Base-by-base conservation (phyloP, 2,888 invertebrate genomes). In the Onchidella celtica region DNA sequence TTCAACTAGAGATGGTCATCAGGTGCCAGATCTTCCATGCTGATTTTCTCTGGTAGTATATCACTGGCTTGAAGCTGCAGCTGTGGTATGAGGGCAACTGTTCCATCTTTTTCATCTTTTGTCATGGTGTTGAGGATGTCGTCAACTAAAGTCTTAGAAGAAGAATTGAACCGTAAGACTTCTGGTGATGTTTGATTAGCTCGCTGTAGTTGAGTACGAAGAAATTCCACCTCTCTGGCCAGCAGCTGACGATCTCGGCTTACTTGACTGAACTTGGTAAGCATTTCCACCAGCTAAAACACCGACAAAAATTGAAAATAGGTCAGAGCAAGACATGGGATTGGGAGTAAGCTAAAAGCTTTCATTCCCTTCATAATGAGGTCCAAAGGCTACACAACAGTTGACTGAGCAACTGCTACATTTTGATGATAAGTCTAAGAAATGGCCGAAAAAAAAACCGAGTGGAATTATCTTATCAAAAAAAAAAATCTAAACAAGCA, bases 161-260 rank as follows among this genome's bases (percentile, higher is more conserved):
- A 89, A 3, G 90, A 89, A 73, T 87, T 86, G 79, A 89, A 86
- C 59, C 89, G 89, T 29, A 87, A 83, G 21, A 87, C 61, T 57
- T 88, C 88, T 47, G 86, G 85, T n/a, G 76, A 70, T 40, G 34
- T 57, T 59, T 89, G 86, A 74, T 88, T 88, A 36, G 85, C 84
- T 59, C 86, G 84, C 29, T 85, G 82, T 21, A 92, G 86, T 69
- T 92, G 89, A 38, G 87, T 85, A 32, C 91, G 90, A 36, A 92
- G 85, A 79, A 92, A 92, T 82, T 92, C 92, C 57, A 92, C 88
- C 81, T 92, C 92, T 61, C 88, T 86, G 4, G 90, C 91, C 61
- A 92, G 81, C 3, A 92, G 86, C 76, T 90, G 90, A 24, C 92
- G 86, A 82, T 92, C 92, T 72, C 88, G 85, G 83, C 89, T 85